These are phyloP conservation scores for Alethe castanea DNA, from an alignment of 2,113 vertebrate genomes.

Conservation along the genomic window DNA sequence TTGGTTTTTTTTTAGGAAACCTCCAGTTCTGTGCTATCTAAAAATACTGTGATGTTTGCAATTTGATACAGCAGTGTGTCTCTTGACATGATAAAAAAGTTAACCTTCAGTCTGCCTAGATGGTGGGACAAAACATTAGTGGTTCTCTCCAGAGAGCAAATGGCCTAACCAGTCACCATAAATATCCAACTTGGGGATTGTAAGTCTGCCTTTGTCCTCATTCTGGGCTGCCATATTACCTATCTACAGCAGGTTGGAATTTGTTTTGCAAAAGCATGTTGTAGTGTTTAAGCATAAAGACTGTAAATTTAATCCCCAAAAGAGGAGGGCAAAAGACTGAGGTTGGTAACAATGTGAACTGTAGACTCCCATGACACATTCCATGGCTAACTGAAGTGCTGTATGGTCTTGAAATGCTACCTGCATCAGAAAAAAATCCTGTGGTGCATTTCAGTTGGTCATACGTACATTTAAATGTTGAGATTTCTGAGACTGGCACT, in stretches of 20 bases:
- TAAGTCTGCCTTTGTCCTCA: background rate
- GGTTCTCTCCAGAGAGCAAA: background rate
- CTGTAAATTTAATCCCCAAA: background rate
- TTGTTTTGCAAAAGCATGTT: background rate
- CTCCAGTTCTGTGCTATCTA: background rate
- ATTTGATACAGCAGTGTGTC: background rate
- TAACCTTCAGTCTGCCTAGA: background rate
- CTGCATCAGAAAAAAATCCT: background rate
- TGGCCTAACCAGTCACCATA: background rate
- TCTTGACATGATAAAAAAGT: background rate
- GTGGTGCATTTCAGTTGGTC: background rate
- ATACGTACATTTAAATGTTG: background rate
- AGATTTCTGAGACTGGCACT: background rate
- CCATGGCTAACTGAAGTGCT: background rate
- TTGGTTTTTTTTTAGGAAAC: background rate
- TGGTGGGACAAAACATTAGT: background rate
- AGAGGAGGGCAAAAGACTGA: background rate
- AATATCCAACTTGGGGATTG: background rate
- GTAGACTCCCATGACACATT: background rate
- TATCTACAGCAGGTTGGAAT: background rate
- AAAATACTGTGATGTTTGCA: background rate
- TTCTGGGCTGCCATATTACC: background rate
- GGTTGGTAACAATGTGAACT: background rate
- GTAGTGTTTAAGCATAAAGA: background rate
- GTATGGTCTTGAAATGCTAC: background rate